Evolutionary conservation across 2,113 vertebrate genomes (phyloP).

Genomic region (Perognathus longimembris): DNA sequence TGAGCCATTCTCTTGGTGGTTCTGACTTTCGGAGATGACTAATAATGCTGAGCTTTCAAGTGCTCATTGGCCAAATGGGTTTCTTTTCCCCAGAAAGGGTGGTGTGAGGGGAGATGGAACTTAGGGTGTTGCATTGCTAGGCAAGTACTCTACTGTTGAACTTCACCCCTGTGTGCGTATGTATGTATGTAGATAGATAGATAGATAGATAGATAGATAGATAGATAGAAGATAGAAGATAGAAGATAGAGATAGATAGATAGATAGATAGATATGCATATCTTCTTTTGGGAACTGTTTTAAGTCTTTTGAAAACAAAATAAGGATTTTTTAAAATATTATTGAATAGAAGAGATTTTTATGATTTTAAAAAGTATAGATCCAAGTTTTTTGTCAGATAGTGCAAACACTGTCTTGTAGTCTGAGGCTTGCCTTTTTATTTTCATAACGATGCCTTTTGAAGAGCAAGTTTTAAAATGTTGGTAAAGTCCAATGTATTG

Average conservation of each 20-base stretch:
- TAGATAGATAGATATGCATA: no score
- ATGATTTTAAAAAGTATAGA: not conserved
- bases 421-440: not conserved
- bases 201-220: no score
- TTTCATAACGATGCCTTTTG: slow-evolving; percentile 17
- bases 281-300: not conserved
- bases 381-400: not conserved
- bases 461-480: slow-evolving; percentile 19
- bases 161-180: no score
- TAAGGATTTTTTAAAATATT: not conserved
- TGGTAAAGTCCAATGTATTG: not conserved
- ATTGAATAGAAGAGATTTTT: not conserved
- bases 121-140: not conserved
- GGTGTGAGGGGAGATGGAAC: not conserved
- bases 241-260: no score
- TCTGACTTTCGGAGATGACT: not conserved
- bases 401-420: not conserved
- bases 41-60: not conserved
- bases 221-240: no score
- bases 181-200: no score
- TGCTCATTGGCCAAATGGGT: not conserved
- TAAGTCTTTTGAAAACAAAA: not conserved
- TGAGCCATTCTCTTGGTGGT: not conserved
- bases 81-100: not conserved
- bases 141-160: not conserved